A percentile compares a stretch with the other conserved stretches of the same genome.
These are phyloP conservation scores for Salpingus planirostris DNA, from an alignment of 2,888 invertebrate species.

Conservation along the genomic window DNA sequence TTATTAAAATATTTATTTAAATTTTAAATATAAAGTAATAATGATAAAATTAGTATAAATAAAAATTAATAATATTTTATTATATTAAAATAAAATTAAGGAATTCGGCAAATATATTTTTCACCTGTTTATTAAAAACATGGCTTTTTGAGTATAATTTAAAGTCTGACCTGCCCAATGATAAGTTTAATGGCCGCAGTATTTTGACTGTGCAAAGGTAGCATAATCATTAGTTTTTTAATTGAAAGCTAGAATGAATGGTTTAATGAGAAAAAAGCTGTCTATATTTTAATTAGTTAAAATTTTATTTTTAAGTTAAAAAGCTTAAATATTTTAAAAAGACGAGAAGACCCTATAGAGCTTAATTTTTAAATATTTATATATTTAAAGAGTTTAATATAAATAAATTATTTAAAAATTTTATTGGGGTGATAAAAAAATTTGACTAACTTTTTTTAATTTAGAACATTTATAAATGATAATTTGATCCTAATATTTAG, in stretches of 20 bases:
- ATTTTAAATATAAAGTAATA: constrained; percentile 42
- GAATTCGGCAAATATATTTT: constrained; percentile 56
- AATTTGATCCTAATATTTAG: constrained; percentile 49
- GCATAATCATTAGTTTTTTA: constrained; percentile 74
- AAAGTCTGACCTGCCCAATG: constrained; percentile 68
- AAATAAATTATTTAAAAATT: constrained; percentile 34
- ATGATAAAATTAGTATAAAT: constrained; percentile 53
- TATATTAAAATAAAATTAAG: constrained; percentile 29
- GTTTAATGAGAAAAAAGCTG: constrained; percentile 57
- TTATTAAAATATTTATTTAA: constrained; percentile 40
- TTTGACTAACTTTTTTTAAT: constrained; percentile 48
- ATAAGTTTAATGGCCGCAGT: constrained; percentile 67
- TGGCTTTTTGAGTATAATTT: constrained; percentile 55
- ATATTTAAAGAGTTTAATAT: neutral
- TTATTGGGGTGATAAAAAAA: constrained; percentile 58
- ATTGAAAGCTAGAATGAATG: constrained; percentile 72
- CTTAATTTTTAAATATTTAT: constrained; percentile 45
- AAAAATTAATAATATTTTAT: constrained; percentile 23
- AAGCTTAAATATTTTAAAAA: constrained; percentile 56
- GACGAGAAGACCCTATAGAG: constrained; percentile 77
- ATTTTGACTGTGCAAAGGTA: constrained; percentile 72
- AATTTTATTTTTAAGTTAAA: constrained; percentile 56
- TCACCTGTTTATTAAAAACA: constrained; percentile 74
- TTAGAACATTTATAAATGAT: constrained; percentile 41
- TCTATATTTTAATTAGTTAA: constrained; percentile 47